Evolutionary conservation across 2,888 invertebrate genomes (phyloP), one percentile per base, ranked within the genome.

Genomic region (Tenthredo amoena): DNA sequence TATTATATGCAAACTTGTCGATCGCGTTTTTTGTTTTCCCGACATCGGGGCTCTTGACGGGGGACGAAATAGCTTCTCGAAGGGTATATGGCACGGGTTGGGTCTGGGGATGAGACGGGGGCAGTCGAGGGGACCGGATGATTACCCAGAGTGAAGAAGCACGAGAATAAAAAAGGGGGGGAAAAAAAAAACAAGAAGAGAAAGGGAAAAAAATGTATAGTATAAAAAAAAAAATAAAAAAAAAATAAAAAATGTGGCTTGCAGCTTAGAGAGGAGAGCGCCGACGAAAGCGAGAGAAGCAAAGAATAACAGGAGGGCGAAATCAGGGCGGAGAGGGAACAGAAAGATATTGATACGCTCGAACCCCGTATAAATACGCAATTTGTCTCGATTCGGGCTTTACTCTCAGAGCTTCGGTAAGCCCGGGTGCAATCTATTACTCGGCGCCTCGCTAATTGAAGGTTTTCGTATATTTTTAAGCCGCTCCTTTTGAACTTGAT

Each of bases 1-100:
- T 87, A 77, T 84, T 84, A 84, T 79, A 65, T 76, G 76, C 77
- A 84, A 84, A 84, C 84, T 84, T 84, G 79, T 76, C 84, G 84
- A 84, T 84, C 74, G 84, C 79, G 77, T 77, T 84, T 77, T 84
- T 84, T 84, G 84, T 84, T 84, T 77, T 77, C 76, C 62, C 55
- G 6, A 37, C 72, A 62, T 79, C 77, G 40, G 40, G 40, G 18
- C 15, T 47, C 40, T 62, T 26, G 31, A 12, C 47, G 55, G 79
- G 47, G 55, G 72, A 72, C 34, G 81, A 85, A 86, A 77, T 34
- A 74, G 74, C 74, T 43, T 12, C 40, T 43, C 26, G 18, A 3
- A 72, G 40, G 3, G 74, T 40, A 10, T 21, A 47, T 40, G 26
- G n/a, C 3, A 21, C 26, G 79, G 79, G 58, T 4, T 37, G 37